Conservation (phyloP, 2,888 invertebrate genomes). For the Macrosiphum euphorbiae region DNA sequence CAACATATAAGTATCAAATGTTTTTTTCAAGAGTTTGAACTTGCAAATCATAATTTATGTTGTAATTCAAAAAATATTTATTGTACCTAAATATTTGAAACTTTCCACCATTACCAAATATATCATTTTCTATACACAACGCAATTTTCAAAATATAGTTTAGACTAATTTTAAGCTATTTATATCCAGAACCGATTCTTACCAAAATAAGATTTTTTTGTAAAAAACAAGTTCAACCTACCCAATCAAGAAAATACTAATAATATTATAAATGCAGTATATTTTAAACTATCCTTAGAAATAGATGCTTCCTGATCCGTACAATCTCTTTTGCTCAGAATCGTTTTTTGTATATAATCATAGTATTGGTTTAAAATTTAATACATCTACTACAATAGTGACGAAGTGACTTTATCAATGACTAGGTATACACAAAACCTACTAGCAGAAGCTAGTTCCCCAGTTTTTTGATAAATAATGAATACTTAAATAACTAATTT, state of each 20-base stretch:
- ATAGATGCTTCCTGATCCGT: background rate
- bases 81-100: too few relatives aligned
- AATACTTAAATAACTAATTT: background rate
- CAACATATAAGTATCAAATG: too few relatives aligned
- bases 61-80: too few relatives aligned
- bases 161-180: background rate
- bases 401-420: background rate
- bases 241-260: background rate
- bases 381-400: background rate
- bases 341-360: background rate
- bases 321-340: background rate
- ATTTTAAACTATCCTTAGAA: background rate
- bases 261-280: background rate
- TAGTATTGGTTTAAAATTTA: background rate
- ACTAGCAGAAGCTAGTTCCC: background rate
- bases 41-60: too few relatives aligned
- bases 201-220: background rate
- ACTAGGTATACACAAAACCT: background rate
- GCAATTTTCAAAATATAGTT: background rate
- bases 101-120: too few relatives aligned
- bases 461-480: slow-evolving; percentile 5
- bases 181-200: background rate
- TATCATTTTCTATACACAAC: too few relatives aligned
- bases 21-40: too few relatives aligned
- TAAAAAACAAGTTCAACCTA: background rate